Base-by-base conservation (phyloP, 2,888 invertebrate genomes). In the Cistogaster globosa region DNA sequence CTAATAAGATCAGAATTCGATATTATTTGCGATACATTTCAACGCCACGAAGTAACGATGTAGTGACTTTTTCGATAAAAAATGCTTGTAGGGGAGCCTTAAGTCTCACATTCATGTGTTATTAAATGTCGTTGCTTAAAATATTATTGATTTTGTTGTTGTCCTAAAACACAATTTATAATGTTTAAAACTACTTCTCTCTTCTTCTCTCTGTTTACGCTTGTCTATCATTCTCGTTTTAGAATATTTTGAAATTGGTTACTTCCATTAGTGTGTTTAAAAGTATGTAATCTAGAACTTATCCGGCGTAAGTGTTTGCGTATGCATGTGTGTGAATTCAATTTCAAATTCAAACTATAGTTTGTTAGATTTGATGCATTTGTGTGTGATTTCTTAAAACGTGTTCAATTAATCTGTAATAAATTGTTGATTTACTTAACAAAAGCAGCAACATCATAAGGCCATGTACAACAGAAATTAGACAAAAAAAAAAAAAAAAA, bases 371-470 rank as follows among this genome's bases (percentile, higher is more conserved):
- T 68, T 68, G 26, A 38, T 60, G n/a, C 26, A 22, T 83, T 42
- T 65, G 22, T 45, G 22, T 51, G 62, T 69, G 75, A 63, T 63
- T 69, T 69, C 68, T 69, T 63, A 62, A 81, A 81, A 69, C 75
- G 55, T 81, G 63, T 68, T 75, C 81, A 68, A 75, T 81, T 81
- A 81, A 81, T 74, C 45, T 75, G 68, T 75, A 81, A 75, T 81
- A 79, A 83, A 83, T 83, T 83, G 68, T 84, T 84, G 74, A 69
- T 83, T 79, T 74, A 62, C 67, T 79, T 58, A 12, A 32, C 36
- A 62, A 65, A 42, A 82, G 62, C 55, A 69, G 76, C 72, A 80
- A 53, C 74, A 68, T 57, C 16, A 60, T 51, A 11, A 42, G 51
- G 16, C 9, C 69, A 42, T 53, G 8, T 7, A 32, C 32, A n/a